These are phyloP conservation scores for Elephantulus edwardii DNA, from an alignment of 2,113 vertebrate genomes.

Conservation along the genomic window DNA sequence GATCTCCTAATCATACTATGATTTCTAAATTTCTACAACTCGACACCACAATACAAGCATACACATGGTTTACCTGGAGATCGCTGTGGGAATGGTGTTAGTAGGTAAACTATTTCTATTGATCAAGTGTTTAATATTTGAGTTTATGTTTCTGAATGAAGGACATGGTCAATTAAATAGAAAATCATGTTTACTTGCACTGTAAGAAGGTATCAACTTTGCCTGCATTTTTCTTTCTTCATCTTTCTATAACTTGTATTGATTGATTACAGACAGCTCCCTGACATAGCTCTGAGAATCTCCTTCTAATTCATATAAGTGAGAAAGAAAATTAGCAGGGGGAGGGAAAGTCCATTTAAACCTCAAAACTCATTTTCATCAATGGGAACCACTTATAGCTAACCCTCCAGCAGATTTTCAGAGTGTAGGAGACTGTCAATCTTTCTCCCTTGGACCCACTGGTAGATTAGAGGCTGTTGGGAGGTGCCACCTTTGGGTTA, in stretches of 20 bases:
- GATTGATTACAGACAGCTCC: not conserved
- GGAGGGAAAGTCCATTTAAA: not conserved
- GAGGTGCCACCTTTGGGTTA: too few relatives aligned
- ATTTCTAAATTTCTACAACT: not conserved
- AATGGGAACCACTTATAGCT: too few relatives aligned
- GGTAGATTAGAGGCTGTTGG: too few relatives aligned
- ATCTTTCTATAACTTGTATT: not conserved
- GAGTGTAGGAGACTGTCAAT: too few relatives aligned
- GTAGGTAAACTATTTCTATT: not conserved
- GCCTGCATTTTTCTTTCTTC: not conserved
- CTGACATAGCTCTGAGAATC: not conserved
- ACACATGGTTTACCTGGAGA: not conserved
- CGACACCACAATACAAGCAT: not conserved
- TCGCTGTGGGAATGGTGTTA: not conserved
- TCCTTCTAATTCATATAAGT: not conserved
- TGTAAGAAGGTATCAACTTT: not conserved
- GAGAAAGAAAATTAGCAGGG: not conserved
- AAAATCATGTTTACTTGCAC: not conserved
- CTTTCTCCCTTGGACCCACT: too few relatives aligned
- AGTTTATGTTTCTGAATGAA: conserved; percentile 22
- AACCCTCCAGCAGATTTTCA: too few relatives aligned
- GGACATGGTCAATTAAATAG: not conserved
- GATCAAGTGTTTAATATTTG: not conserved
- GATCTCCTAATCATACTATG: not conserved
- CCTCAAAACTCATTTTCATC: too few relatives aligned